These are phyloP conservation scores for Mormoops blainvillei DNA, from an alignment of 2,113 vertebrate genomes.

Conservation along the genomic window DNA sequence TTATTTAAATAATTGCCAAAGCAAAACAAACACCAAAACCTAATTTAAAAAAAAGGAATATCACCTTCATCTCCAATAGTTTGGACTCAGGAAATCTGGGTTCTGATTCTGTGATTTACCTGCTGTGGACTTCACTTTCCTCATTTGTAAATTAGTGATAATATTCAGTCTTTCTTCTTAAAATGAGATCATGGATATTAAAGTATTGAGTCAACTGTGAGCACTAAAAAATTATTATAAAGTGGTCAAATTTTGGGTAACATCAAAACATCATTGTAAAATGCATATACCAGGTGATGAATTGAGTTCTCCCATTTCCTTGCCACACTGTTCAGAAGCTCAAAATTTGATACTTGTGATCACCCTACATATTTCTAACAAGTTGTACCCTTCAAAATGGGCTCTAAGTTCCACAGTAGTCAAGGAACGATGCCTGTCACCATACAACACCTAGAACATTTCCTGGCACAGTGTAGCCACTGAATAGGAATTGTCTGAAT, in stretches of 20 bases:
- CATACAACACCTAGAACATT: neutral
- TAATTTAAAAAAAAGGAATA: neutral
- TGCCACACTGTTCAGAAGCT: neutral
- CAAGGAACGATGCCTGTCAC: neutral
- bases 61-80: neutral
- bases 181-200: neutral
- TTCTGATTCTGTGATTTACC: neutral
- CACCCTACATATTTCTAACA: neutral
- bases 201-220: neutral
- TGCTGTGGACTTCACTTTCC: neutral
- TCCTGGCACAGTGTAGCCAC: neutral
- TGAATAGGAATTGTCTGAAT: neutral
- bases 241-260: neutral
- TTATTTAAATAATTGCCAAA: neutral
- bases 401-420: neutral
- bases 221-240: neutral
- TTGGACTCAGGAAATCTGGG: neutral
- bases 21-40: neutral
- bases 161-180: neutral
- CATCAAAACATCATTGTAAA: neutral
- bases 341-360: neutral
- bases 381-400: neutral
- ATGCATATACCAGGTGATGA: neutral
- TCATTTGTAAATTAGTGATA: neutral
- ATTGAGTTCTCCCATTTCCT: neutral